Evolutionary conservation across 2,113 vertebrate genomes (phyloP), one percentile per base, ranked within the genome.

Genomic region (Gyps fulvus): DNA sequence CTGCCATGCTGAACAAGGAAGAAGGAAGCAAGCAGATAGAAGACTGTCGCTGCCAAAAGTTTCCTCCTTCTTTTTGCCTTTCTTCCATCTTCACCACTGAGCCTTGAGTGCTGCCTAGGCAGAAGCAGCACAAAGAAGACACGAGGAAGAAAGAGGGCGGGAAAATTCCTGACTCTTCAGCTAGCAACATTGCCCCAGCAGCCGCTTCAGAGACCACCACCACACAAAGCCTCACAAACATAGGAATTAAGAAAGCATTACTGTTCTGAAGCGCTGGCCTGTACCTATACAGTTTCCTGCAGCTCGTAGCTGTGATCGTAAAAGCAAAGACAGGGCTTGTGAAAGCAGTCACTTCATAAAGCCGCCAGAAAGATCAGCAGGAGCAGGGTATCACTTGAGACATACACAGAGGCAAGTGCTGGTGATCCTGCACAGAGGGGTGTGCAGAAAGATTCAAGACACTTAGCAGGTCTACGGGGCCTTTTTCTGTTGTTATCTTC

Each of bases 231-330:
- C 34, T 49, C 50, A 42, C 23, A 66, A 34, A 54, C 0, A 0
- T 0, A 43, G 65, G 27, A 45, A 71, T 31, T 40, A 21, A 74
- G 59, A 34, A 89, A 45, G 52, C 27, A 21, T 21, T 8, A 2
- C 13, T 4, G 0, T 29, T 74, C n/a, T 47, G 62, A 80, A 79
- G 54, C 36, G 19, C 59, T 61, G n/a, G 20, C 19, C 66, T 50
- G 25, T 22, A 45, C 9, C 14, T 26, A 16, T 20, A 40, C 49
- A 34, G 38, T 10, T 57, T 34, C 50, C 17, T 4, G 16, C 40
- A 67, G 57, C 19, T 65, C 0, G 0, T 8, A 36, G 62, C 62
- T 59, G 47, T 13, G 58, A 45, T n/a, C 3, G 1, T 19, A 50
- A 45, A 19, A 81, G 58, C 50, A 72, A 65, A 87, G 54, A 16